Evolutionary conservation across 1,140 invertebrate species (phyloP), one percentile per base, ranked within the genome.

Genomic region (Panulirus ornatus): DNA sequence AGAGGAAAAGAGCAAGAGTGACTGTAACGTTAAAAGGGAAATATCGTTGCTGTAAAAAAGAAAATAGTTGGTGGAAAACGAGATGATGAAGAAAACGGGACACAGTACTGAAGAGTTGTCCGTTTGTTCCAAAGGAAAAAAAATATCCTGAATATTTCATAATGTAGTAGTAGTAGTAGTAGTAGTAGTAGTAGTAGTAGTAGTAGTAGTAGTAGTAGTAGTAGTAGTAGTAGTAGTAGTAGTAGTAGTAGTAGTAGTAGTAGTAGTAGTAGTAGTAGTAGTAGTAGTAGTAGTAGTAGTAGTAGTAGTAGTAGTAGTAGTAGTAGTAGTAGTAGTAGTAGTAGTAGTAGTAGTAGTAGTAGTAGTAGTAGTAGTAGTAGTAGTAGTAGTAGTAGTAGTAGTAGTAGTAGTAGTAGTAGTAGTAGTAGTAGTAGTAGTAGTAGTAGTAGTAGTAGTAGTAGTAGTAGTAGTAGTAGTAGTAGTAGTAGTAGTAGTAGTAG

Each of bases 261-360:
- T 73, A 73, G 70, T 73, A 73, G 70, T 70, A 66, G 22, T 73
- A 73, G 34, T 73, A 66, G 63, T 66, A 66, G 63, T 66, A 66
- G 63, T 66, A 66, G 63, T 66, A 66, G 63, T 66, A 66, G 63
- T 66, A 66, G 63, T 73, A 73, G 63, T 66, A 66, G 63, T 66
- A 66, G 63, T 66, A 66, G 63, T 66, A 66, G 63, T 66, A 66
- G 63, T 66, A 66, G 63, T 73, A 73, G 63, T 66, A 66, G 63
- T 66, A 66, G 63, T 66, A 66, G 63, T 66, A 66, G 63, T 66
- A 66, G 63, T 66, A 66, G 63, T 73, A 36, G 34, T 73, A 73
- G 63, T 66, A 66, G 63, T 66, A 66, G 63, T 66, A 66, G 63
- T 66, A 66, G 63, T 66, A 66, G 63, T 66, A 66, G 63, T 73